Evolutionary conservation across 2,113 vertebrate species (phyloP).

Genomic region (Sylvicapra grimmia): DNA sequence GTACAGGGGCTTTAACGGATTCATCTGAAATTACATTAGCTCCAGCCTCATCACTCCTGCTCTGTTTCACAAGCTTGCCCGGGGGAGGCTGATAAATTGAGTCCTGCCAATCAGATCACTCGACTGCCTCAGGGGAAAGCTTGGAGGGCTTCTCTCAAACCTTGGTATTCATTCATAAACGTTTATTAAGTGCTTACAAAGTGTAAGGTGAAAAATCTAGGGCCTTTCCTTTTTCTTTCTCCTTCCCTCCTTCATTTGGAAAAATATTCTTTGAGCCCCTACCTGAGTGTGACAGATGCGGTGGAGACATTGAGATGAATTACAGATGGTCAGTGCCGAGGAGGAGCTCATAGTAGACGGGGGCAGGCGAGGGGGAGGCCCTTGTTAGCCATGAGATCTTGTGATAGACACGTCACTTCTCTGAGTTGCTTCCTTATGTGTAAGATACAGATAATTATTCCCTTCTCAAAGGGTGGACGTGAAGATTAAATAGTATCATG

Average conservation of each 20-base stretch:
- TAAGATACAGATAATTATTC: neutral
- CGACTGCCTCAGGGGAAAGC: neutral
- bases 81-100: slow-evolving; percentile 34
- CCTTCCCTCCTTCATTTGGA: neutral
- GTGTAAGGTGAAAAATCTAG: neutral
- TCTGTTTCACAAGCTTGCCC: slow-evolving; percentile 38
- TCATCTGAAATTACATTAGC: slow-evolving; percentile 54
- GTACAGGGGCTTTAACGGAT: slow-evolving; percentile 43
- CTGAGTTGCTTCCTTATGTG: neutral
- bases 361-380: neutral
- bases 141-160: neutral
- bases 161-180: neutral
- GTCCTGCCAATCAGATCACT: slow-evolving; percentile 39
- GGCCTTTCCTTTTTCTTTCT: neutral
- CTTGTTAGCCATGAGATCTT: neutral
- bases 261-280: neutral
- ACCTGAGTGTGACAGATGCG: neutral
- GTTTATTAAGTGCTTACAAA: neutral
- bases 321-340: neutral
- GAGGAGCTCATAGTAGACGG: neutral
- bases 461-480: neutral
- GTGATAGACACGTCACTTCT: neutral
- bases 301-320: neutral
- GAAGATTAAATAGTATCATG: neutral
- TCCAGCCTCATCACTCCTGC: slow-evolving; percentile 25